Percentiles rank a stretch among this genome's conserved stretches.
These are phyloP conservation scores for Nycticryphes semicollaris DNA, from an alignment of 2,113 vertebrate species.

Conservation along the genomic window DNA sequence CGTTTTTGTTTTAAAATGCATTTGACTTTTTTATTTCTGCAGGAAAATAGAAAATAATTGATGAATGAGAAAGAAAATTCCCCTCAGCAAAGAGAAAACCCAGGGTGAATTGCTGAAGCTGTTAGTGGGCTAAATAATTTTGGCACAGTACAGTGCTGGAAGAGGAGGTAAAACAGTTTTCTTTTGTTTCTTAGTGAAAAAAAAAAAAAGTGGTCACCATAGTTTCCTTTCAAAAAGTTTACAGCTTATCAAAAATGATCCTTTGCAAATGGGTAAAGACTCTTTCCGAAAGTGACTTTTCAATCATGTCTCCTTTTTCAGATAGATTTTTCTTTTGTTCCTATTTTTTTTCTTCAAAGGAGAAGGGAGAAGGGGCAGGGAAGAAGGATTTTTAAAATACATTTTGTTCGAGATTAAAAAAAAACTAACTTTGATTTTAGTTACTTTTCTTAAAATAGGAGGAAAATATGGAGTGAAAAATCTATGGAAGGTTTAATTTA, in stretches of 20 bases:
- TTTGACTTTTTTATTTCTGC: not conserved
- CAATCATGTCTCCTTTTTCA: not conserved
- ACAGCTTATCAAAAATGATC: not conserved
- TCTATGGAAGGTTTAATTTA: not conserved
- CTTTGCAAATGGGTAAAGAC: not conserved
- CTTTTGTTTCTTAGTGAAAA: not conserved
- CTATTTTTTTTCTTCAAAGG: not conserved
- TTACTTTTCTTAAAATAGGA: not conserved
- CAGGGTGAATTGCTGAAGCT: not conserved
- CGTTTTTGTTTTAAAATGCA: not conserved
- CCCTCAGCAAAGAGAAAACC: not conserved
- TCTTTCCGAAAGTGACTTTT: not conserved
- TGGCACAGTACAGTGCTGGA: not conserved
- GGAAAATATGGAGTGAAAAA: not conserved
- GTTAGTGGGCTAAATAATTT: not conserved
- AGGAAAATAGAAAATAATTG: constrained; percentile 38
- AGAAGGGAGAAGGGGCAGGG: not conserved
- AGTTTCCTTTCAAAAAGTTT: not conserved
- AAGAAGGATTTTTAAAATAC: not conserved
- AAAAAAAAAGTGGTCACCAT: not conserved
- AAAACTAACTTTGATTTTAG: not conserved
- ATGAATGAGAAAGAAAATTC: constrained; percentile 4
- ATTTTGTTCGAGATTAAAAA: not conserved
- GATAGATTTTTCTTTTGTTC: not conserved
- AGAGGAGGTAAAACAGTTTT: not conserved